These are phyloP conservation scores for Dermochelys coriacea DNA, from an alignment of 2,797 vertebrate species.

Conservation along the genomic window DNA sequence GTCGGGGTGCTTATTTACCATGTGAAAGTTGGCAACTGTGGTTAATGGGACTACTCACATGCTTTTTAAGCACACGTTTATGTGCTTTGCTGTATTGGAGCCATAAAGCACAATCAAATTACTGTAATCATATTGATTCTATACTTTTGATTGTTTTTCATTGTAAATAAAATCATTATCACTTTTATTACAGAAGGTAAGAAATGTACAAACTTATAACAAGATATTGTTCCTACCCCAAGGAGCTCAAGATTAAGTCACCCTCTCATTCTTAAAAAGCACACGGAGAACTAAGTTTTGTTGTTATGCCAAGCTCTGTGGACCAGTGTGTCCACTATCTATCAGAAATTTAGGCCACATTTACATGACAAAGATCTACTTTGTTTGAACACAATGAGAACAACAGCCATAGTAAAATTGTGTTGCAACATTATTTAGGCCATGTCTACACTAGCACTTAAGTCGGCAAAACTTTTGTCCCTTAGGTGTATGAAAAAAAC, in stretches of 20 bases:
- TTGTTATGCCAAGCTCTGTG: background rate
- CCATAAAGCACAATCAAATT: background rate
- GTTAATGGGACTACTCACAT: background rate
- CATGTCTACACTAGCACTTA: too few species aligned
- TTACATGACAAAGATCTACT: background rate
- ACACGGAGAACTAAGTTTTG: background rate
- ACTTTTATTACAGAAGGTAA: background rate
- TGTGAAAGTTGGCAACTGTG: too few species aligned
- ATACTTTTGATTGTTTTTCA: background rate
- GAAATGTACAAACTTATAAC: background rate
- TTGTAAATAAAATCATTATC: background rate
- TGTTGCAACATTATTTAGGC: background rate
- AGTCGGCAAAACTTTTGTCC: too few species aligned
- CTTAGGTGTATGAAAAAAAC: too few species aligned
- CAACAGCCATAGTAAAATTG: background rate
- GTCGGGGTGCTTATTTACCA: too few species aligned
- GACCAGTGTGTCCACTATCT: background rate
- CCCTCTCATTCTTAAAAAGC: background rate
- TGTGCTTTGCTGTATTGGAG: background rate
- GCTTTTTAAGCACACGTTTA: background rate
- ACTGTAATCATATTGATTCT: background rate
- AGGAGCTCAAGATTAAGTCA: background rate
- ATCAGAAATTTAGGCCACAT: background rate
- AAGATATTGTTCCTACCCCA: background rate
- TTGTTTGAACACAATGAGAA: background rate